Conservation (phyloP, 2,797 vertebrate species). For the Fistularia commersonii region DNA sequence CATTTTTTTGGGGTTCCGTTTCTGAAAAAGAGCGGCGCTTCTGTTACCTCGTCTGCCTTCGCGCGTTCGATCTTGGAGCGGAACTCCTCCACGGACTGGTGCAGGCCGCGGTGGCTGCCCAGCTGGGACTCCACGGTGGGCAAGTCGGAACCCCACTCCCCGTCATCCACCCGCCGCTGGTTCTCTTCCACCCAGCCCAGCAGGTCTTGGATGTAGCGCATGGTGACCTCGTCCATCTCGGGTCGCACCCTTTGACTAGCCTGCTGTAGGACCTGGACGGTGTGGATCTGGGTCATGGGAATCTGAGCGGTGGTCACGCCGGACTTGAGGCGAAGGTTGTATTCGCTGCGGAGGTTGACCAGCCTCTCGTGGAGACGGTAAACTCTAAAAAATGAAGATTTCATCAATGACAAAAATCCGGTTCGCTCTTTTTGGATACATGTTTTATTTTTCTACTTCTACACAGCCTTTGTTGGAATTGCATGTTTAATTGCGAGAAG, state of each 20-base stretch:
- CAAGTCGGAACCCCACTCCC: constrained; percentile 88
- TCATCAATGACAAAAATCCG: too few relatives aligned
- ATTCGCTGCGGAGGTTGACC: constrained; percentile 91
- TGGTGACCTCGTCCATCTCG: constrained; percentile 83
- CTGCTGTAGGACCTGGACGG: constrained; percentile 57
- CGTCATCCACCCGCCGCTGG: constrained; percentile 78
- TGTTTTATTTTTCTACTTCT: too few relatives aligned
- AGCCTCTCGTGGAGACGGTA: constrained; percentile 92
- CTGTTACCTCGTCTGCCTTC: constrained; percentile 80
- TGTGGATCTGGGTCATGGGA: constrained; percentile 53
- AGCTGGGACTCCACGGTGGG: constrained; percentile 88
- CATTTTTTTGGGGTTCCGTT: too few relatives aligned
- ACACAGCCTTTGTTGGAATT: too few relatives aligned
- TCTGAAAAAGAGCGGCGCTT: too few relatives aligned
- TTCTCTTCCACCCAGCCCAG: constrained; percentile 94
- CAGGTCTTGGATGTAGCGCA: constrained; percentile 88
- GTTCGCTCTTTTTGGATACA: too few relatives aligned
- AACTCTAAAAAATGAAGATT: constrained; percentile 66
- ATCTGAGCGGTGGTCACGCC: constrained; percentile 69
- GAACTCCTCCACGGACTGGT: constrained; percentile 91
- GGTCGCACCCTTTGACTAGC: constrained; percentile 58
- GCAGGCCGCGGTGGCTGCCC: constrained; percentile 87
- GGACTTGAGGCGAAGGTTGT: constrained; percentile 88
- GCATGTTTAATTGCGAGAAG: too few relatives aligned
- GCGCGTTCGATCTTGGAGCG: constrained; percentile 88